These are phyloP conservation scores for Aspiorhynchus laticeps DNA, from an alignment of 2,113 vertebrate genomes.

Conservation along the genomic window DNA sequence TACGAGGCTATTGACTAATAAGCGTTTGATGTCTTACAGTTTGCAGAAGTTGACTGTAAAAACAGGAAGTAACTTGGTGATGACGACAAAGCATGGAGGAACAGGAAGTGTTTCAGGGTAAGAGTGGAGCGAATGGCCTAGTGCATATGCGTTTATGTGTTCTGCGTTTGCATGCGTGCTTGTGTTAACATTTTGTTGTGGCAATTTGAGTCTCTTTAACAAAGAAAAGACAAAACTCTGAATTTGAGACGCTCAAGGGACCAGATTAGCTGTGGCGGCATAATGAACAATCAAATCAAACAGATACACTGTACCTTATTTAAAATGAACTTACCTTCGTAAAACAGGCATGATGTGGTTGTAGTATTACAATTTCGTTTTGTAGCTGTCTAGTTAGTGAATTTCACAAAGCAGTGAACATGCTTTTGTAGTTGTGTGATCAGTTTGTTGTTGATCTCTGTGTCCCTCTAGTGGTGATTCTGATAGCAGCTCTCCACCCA, in stretches of 20 bases:
- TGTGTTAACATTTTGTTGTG: slow-evolving; percentile 14
- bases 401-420: background rate
- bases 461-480: slow-evolving; percentile 73
- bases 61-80: slow-evolving; percentile 74
- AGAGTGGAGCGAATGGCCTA: slow-evolving; percentile 53
- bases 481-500: slow-evolving; percentile 62
- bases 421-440: background rate
- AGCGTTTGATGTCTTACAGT: slow-evolving; percentile 66
- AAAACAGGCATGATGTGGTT: background rate
- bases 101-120: slow-evolving; percentile 79
- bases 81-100: slow-evolving; percentile 70
- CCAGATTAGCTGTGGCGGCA: background rate
- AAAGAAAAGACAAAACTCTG: background rate
- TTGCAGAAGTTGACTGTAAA: slow-evolving; percentile 73
- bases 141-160: slow-evolving; percentile 3
- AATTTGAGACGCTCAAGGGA: background rate
- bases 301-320: background rate
- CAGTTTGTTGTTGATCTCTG: slow-evolving; percentile 48
- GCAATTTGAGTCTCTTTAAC: background rate
- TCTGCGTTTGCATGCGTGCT: background rate
- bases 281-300: background rate
- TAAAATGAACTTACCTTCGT: background rate
- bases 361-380: background rate
- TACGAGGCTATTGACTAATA: slow-evolving; percentile 32
- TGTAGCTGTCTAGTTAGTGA: background rate